phyloP scores from a whole-genome alignment of 2,888 invertebrate species.

The Pogonocherus hispidulus region DNA sequence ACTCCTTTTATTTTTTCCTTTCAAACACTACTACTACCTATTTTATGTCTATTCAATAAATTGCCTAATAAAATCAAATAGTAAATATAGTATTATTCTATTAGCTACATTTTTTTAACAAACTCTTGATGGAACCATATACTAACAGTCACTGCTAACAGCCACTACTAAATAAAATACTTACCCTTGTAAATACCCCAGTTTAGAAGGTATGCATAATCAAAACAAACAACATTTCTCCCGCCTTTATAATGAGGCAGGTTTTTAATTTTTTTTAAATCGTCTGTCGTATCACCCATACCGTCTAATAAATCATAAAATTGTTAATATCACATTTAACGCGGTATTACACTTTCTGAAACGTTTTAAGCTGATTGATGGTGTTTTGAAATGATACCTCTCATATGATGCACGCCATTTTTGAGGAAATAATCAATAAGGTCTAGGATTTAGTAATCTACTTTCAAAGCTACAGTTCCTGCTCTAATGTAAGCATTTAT shows the following conservation, averaged over 20 bases:
- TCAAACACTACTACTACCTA: no score
- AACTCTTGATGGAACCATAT: no score
- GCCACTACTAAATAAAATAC: no score
- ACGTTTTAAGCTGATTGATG: not conserved
- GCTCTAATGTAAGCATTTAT: no score
- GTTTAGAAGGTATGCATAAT: not conserved
- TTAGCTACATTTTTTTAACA: no score
- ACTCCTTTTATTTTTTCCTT: no score
- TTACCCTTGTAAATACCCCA: not conserved
- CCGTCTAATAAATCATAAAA: not conserved
- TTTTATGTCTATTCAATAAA: no score
- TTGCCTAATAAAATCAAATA: no score
- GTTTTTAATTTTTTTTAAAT: not conserved
- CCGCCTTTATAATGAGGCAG: not conserved
- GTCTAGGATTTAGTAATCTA: not conserved
- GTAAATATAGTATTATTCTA: no score
- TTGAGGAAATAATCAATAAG: conserved; percentile 20
- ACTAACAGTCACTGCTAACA: no score
- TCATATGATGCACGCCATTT: conserved; percentile 27
- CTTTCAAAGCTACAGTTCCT: no score
- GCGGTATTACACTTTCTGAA: not conserved
- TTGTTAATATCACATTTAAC: not conserved
- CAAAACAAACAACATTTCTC: conserved; percentile 19
- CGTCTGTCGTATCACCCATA: not conserved
- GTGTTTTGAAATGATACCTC: not conserved